Percentiles rank a stretch among this genome's conserved stretches.
Conservation (phyloP, 2,113 vertebrate genomes). For the Elephas maximus region DNA sequence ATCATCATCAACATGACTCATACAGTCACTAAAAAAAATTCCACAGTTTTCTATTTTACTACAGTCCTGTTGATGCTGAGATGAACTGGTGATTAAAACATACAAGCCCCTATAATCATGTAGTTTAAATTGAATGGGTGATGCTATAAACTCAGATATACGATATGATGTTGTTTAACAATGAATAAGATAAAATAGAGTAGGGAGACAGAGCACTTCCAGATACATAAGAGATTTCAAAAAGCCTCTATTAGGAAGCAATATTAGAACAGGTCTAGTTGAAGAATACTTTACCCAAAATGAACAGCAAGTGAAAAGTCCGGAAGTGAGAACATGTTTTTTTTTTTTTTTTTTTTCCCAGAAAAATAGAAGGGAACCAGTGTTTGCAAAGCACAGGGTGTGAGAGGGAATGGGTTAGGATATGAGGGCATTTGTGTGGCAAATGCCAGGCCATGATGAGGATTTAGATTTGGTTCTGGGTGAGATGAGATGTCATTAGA, state of each 20-base stretch:
- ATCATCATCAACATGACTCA: neutral
- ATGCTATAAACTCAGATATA: neutral
- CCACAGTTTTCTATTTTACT: neutral
- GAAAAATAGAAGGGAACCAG: neutral
- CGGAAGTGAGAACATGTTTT: neutral
- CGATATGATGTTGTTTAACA: neutral
- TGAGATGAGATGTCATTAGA: too few relatives aligned
- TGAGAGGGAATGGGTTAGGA: neutral
- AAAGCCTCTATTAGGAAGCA: neutral
- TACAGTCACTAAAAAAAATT: neutral
- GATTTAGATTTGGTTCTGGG: fast-evolving
- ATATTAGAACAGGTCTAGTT: neutral
- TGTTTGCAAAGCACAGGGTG: fast-evolving
- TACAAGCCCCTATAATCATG: neutral
- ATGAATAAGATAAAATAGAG: neutral
- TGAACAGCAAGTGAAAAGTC: neutral
- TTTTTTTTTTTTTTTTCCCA: too few relatives aligned
- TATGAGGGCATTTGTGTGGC: too few relatives aligned
- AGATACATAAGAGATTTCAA: neutral
- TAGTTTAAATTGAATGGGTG: neutral
- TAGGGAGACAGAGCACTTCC: neutral
- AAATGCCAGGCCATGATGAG: neutral
- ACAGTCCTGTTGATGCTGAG: neutral
- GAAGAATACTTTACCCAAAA: neutral
- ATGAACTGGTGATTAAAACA: neutral